These are phyloP conservation scores for Himalopsyche japonica DNA, from an alignment of 2,888 invertebrate genomes.

Conservation along the genomic window DNA sequence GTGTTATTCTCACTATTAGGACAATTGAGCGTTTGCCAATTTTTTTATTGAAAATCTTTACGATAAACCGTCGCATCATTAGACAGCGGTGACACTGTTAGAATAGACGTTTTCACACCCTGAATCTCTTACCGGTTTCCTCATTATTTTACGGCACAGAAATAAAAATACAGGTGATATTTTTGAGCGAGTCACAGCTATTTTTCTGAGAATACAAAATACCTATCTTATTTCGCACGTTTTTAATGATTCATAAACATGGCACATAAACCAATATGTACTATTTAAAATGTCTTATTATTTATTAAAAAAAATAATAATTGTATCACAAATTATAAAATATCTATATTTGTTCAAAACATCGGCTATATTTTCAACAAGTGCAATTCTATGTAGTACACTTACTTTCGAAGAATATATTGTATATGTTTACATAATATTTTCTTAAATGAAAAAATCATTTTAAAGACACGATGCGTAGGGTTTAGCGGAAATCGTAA, in stretches of 20 bases:
- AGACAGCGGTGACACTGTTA: constrained; percentile 14
- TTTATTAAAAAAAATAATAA: too few relatives aligned
- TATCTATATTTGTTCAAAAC: too few relatives aligned
- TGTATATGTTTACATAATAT: too few relatives aligned
- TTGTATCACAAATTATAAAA: too few relatives aligned
- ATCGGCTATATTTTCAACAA: too few relatives aligned
- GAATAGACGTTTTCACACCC: constrained; percentile 3
- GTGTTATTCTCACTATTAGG: constrained; percentile 12
- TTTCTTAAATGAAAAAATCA: too few relatives aligned
- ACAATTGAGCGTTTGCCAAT: constrained; percentile 26
- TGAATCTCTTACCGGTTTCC: not conserved
- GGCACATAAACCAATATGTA: too few relatives aligned
- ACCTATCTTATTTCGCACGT: not conserved
- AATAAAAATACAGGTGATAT: not conserved
- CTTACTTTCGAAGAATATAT: too few relatives aligned
- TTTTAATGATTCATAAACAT: not conserved
- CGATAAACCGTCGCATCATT: constrained; percentile 13
- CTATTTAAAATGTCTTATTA: too few relatives aligned
- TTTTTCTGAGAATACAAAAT: not conserved
- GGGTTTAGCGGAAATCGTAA: too few relatives aligned
- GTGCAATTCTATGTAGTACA: too few relatives aligned
- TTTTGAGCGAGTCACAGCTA: not conserved
- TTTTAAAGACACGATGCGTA: too few relatives aligned
- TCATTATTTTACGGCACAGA: not conserved
- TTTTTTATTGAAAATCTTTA: constrained; percentile 14